A percentile compares a stretch with the other conserved stretches of the same genome.
Conservation (phyloP, 2,113 vertebrate species). For the Bubo blakistoni region DNA sequence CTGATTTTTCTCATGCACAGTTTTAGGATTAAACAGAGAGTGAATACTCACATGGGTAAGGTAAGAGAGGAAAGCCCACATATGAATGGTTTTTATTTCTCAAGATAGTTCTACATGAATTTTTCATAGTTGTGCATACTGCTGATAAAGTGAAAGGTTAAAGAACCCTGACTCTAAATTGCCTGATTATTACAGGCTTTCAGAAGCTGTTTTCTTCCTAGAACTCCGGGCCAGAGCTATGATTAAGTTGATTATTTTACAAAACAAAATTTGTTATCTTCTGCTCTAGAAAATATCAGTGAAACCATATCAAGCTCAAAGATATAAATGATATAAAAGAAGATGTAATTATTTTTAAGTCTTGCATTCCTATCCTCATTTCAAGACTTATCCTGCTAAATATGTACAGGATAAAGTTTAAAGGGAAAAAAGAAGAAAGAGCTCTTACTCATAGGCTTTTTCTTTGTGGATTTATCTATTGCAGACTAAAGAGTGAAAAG, state of each 20-base stretch:
- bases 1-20: not conserved
- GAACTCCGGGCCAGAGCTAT: not conserved
- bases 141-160: not conserved
- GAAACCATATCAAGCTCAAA: not conserved
- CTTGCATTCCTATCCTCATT: not conserved
- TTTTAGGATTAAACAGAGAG: not conserved
- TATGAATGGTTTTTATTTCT: not conserved
- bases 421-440: not conserved
- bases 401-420: not conserved
- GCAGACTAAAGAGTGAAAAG: not conserved
- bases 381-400: not conserved
- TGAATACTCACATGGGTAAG: not conserved
- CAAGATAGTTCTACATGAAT: not conserved
- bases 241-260: not conserved
- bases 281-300: not conserved
- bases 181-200: not conserved
- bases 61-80: not conserved
- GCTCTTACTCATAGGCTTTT: not conserved
- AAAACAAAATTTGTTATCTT: not conserved
- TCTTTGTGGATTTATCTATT: not conserved
- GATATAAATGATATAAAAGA: not conserved
- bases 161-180: not conserved
- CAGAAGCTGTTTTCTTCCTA: not conserved
- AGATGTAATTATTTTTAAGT: not conserved
- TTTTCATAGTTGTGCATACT: not conserved